Evolutionary conservation across 2,113 vertebrate genomes (phyloP), one percentile per base, ranked within the genome.

Genomic region (Rhodinocichla rosea): DNA sequence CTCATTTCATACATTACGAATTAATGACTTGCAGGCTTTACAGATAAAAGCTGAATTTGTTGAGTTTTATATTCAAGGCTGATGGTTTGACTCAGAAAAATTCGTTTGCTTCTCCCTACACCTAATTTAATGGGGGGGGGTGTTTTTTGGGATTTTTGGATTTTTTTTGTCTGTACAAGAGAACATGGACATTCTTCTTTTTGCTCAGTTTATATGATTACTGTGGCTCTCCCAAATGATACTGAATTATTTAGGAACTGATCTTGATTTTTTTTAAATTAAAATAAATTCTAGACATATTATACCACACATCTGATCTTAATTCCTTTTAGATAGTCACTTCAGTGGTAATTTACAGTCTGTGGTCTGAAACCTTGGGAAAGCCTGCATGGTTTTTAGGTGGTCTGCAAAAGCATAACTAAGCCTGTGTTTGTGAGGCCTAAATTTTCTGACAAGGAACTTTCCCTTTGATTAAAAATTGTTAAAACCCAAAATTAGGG

Each of bases 91-190:
- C 33, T 80, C 37, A 70, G 17, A 76, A 59, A 18, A 62, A 27
- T 14, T 21, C 60, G 5, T 82, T 87, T 91, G 10, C 10, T 74
- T 93, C 62, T 53, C 7, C 9, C 6, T 67, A n/a, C 4, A 16
- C 10, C 3, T 9, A 63, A 50, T 28, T 60, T 28, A 68, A 21
- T 26, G 23, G 5, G 9, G 9, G 13, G 2, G 1, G 1, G 21
- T 59, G 7, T 7, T 5, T 50, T 49, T 28, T 14, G 6, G 3
- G 10, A 10, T 28, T 44, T 3, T 19, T 14, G 4, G 10, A 4
- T 4, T 1, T 10, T n/a, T 65, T 70, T 74, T 7, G 15, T 77
- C 67, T 73, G 8, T 35, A 52, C 3, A 64, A 68, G 28, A 24
- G n/a, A 19, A 33, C 10, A 1, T 1, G 9, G 13, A 19, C 1